A percentile compares a stretch with the other conserved stretches of the same genome.
These are phyloP conservation scores for Chymomyza costata DNA, from an alignment of 1,140 invertebrate species.

Conservation along the genomic window DNA sequence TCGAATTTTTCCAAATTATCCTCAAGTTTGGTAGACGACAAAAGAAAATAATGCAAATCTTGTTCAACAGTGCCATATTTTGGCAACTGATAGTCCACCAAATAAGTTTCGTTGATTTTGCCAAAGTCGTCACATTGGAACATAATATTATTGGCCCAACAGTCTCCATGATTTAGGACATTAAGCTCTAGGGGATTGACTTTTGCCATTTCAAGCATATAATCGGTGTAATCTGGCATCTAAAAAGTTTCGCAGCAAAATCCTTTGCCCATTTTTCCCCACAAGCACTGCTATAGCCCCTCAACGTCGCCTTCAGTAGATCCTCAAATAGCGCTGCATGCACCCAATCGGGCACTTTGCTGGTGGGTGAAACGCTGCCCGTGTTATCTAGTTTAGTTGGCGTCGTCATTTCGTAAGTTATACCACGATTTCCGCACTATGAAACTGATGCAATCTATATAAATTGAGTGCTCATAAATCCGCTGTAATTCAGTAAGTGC, in stretches of 20 bases:
- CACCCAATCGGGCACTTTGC: constrained; percentile 48
- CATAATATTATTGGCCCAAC: constrained; percentile 78
- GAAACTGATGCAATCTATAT: not conserved
- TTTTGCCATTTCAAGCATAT: constrained; percentile 24
- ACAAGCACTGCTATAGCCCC: constrained; percentile 32
- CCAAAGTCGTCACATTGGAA: constrained; percentile 77
- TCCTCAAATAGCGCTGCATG: constrained; percentile 37
- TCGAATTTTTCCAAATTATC: constrained; percentile 62
- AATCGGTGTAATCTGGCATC: constrained; percentile 34
- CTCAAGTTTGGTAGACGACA: constrained; percentile 56
- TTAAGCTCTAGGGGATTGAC: constrained; percentile 76
- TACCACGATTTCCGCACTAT: not conserved
- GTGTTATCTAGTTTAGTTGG: constrained; percentile 7
- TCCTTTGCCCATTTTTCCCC: constrained; percentile 55
- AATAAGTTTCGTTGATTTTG: constrained; percentile 61
- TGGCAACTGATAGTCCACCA: constrained; percentile 57
- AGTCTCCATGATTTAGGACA: constrained; percentile 81
- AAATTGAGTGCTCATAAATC: constrained; percentile 4
- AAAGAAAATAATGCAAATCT: constrained; percentile 52
- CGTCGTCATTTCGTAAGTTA: constrained; percentile 18
- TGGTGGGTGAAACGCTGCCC: not conserved
- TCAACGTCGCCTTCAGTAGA: constrained; percentile 37
- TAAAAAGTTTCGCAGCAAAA: constrained; percentile 36
- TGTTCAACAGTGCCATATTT: constrained; percentile 48
- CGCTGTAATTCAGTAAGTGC: too few species aligned